phyloP scores from a whole-genome alignment of 2,113 vertebrate genomes.

The Trinectes maculatus region DNA sequence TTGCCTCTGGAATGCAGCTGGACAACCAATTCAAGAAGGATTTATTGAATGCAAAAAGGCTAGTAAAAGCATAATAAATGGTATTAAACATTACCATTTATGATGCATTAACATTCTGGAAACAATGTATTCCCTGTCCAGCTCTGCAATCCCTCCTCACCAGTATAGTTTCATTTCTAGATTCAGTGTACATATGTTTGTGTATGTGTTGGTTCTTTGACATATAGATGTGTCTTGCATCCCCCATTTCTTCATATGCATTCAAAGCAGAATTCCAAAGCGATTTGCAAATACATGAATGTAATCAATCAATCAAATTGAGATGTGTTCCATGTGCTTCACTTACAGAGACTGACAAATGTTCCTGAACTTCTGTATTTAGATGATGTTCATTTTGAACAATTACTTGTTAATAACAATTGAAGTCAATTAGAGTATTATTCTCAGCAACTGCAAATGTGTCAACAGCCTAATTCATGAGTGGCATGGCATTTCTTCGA shows the following conservation, averaged over 20 bases:
- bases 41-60: constrained; percentile 90
- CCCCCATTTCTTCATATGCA: background rate
- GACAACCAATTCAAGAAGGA: constrained; percentile 79
- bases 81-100: constrained; percentile 86
- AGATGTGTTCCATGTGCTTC: no score
- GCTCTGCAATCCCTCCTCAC: constrained; percentile 59
- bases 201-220: background rate
- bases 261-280: constrained; percentile 58
- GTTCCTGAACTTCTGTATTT: no score
- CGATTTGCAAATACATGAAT: background rate
- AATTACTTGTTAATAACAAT: no score
- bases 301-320: no score
- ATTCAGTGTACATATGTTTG: background rate
- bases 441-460: no score
- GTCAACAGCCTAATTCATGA: no score
- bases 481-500: background rate
- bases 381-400: no score
- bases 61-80: constrained; percentile 97
- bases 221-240: constrained; percentile 16
- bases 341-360: no score
- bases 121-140: constrained; percentile 56
- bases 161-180: constrained; percentile 26
- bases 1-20: constrained; percentile 74
- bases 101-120: constrained; percentile 80
- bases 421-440: no score